These are phyloP conservation scores for Calyptommatus sinebrachiatus DNA, from an alignment of 2,113 vertebrate species.

Conservation along the genomic window DNA sequence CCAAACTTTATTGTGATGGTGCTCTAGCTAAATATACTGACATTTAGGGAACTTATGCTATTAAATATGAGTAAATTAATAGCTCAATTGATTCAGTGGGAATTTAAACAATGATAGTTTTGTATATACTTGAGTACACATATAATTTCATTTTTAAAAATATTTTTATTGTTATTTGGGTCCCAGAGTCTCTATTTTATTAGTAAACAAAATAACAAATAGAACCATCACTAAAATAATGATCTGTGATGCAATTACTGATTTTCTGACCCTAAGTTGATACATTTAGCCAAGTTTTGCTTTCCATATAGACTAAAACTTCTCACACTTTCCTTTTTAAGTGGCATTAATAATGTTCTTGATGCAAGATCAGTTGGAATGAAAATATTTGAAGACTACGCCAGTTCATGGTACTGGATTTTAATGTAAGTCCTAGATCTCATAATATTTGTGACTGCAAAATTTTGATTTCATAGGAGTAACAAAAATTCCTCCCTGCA, in stretches of 20 bases:
- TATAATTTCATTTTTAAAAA: neutral
- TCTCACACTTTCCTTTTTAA: constrained; percentile 60
- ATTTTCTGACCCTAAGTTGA: constrained; percentile 25
- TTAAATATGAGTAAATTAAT: neutral
- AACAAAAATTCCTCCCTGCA: too few species aligned
- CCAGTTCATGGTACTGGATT: constrained; percentile 94
- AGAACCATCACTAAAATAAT: neutral
- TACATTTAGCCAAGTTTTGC: constrained; percentile 23
- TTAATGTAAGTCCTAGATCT: constrained; percentile 81
- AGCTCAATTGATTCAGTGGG: neutral
- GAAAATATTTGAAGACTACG: constrained; percentile 94
- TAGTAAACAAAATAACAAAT: constrained; percentile 7
- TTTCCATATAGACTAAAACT: constrained; percentile 27
- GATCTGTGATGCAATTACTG: constrained; percentile 6
- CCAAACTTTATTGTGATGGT: neutral
- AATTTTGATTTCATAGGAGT: neutral
- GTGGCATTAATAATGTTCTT: constrained; percentile 82
- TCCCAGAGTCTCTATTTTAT: constrained; percentile 7
- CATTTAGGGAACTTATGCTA: neutral
- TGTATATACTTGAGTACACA: neutral
- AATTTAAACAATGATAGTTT: neutral
- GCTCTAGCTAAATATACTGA: neutral
- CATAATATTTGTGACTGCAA: neutral
- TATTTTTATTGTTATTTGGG: constrained; percentile 11
- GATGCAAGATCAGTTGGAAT: constrained; percentile 83